Evolutionary conservation across 1,140 invertebrate species (phyloP), one percentile per base, ranked within the genome.

Genomic region (Leptoteleia sp.): DNA sequence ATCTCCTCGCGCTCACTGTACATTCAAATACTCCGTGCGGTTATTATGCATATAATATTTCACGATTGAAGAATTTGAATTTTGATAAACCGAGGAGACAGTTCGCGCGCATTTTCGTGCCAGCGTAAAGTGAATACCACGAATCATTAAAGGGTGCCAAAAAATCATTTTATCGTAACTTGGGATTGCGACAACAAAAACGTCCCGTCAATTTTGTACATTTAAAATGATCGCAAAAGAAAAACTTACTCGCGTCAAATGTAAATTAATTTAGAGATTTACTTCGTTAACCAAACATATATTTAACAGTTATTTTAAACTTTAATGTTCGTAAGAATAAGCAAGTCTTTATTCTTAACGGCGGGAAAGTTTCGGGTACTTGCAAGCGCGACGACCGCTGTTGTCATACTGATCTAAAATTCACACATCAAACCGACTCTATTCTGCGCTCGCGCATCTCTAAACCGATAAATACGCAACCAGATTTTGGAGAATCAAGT

Each of bases 331-430:
- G 22, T 25, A 25, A 25, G n/a, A n/a, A n/a, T n/a, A n/a, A n/a
- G n/a, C n/a, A n/a, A n/a, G n/a, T n/a, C n/a, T n/a, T n/a, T n/a
- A n/a, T n/a, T n/a, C n/a, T n/a, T 25, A 3, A 9, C 16, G 52
- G 11, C 37, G 45, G 38, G 17, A 38, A 35, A 11, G 43, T 52
- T 68, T 29, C 45, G 25, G 33, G 31, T 40, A 43, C 45, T 52
- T 68, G 64, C 25, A 76, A 68, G 54, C 72, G 72, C 72, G 64
- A 25, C 72, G 72, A 35, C 54, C 72, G 72, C 72, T 68, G 55
- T 76, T 76, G 55, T 76, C 64, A 68, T 62, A 76, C 72, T 76
- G 72, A 76, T 76, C 64, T 70, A 70, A 67, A 76, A 76, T 76
- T 67, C 72, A 76, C 59, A 31, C 55, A 52, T 76, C 62, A 67